Evolutionary conservation across 2,888 invertebrate genomes (phyloP).

Genomic region (Nomada ruficornis): DNA sequence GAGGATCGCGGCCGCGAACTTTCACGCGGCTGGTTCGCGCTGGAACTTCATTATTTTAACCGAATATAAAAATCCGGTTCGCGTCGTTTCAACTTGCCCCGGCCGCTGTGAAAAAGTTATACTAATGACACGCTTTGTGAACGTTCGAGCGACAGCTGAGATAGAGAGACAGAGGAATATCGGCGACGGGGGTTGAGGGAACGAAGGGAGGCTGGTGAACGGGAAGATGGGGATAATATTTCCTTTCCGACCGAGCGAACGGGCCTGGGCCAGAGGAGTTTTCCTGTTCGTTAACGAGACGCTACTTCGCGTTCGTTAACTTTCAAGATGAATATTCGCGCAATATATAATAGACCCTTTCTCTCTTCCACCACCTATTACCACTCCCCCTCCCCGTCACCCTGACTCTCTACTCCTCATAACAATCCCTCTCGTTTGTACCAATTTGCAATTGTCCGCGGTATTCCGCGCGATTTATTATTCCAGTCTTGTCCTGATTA

Average conservation of each 20-base stretch:
- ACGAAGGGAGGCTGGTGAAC: conserved; percentile 2
- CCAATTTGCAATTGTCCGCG: conserved; percentile 63
- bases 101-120: conserved; percentile 45
- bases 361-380: conserved; percentile 37
- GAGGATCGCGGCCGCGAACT: conserved; percentile 24
- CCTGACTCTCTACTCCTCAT: conserved; percentile 11
- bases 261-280: conserved; percentile 57
- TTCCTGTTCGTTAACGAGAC: conserved; percentile 71
- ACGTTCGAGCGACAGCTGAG: conserved; percentile 26
- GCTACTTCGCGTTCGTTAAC: conserved; percentile 69
- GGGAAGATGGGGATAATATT: conserved; percentile 51
- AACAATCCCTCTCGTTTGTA: conserved; percentile 64
- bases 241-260: conserved; percentile 60
- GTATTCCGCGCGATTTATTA: conserved; percentile 63
- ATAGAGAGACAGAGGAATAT: not conserved
- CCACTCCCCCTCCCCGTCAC: not conserved
- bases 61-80: conserved; percentile 31
- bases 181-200: not conserved
- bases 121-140: conserved; percentile 65
- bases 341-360: conserved; percentile 54
- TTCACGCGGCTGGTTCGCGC: not conserved
- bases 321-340: conserved; percentile 69
- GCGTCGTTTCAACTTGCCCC: conserved; percentile 28
- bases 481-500: conserved; percentile 50
- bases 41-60: conserved; percentile 48